These are phyloP conservation scores for Kryphioiulus occultus DNA, from an alignment of 2,888 invertebrate genomes.

Conservation along the genomic window DNA sequence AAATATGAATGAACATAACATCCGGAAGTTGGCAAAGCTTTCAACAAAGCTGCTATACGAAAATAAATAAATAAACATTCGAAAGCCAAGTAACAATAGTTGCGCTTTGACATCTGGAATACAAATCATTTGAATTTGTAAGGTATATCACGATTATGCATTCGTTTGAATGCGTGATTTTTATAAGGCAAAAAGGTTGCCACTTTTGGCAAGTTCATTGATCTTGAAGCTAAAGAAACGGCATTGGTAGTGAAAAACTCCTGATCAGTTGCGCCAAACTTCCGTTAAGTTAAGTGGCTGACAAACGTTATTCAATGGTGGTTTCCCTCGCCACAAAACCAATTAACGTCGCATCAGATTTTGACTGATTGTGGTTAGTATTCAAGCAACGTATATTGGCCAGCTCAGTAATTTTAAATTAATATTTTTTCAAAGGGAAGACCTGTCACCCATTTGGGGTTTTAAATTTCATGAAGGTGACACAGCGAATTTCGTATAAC, in stretches of 20 bases:
- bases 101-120: neutral
- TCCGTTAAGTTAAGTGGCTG: neutral
- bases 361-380: neutral
- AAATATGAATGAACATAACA: slow-evolving; percentile 14
- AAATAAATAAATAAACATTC: neutral
- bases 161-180: neutral
- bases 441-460: neutral
- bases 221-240: neutral
- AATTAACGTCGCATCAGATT: neutral
- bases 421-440: neutral
- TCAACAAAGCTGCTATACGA: neutral
- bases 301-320: neutral
- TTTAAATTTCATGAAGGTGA: neutral
- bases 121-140: neutral
- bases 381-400: neutral
- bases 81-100: neutral
- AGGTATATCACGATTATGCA: slow-evolving; percentile 10
- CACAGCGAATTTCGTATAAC: neutral
- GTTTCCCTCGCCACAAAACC: neutral
- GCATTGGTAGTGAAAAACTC: neutral
- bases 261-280: neutral
- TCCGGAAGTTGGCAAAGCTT: neutral
- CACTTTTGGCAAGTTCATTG: neutral
- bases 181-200: neutral
- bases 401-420: neutral